Evolutionary conservation across 2,888 invertebrate genomes (phyloP).

Genomic region (Noctua janthina): DNA sequence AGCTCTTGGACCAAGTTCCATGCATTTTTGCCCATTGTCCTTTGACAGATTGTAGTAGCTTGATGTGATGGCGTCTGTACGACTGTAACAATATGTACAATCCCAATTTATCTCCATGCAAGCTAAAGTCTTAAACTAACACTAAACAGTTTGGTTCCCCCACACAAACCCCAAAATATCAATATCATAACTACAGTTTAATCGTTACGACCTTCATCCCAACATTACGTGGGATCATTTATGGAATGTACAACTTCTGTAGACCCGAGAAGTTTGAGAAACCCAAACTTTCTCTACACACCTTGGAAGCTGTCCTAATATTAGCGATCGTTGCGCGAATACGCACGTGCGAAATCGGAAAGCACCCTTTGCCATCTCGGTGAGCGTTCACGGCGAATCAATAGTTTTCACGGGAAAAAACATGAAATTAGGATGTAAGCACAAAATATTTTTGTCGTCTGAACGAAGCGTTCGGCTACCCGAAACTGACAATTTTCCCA

Average conservation of each 20-base stretch:
- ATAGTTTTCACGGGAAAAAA: too few relatives aligned
- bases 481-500: too few relatives aligned
- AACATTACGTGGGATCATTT: constrained; percentile 19
- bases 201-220: constrained; percentile 31
- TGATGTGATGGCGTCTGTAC: too few relatives aligned
- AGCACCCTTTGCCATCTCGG: not conserved
- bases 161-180: constrained; percentile 14
- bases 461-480: not conserved
- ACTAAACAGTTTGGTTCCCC: not conserved
- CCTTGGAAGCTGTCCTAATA: not conserved
- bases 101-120: not conserved
- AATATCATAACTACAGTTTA: constrained; percentile 46
- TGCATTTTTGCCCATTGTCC: too few relatives aligned
- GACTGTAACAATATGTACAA: not conserved
- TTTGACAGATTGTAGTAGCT: too few relatives aligned
- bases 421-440: too few relatives aligned
- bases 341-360: not conserved
- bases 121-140: not conserved
- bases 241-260: constrained; percentile 20
- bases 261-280: constrained; percentile 17
- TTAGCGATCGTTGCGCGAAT: not conserved
- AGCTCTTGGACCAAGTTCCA: too few relatives aligned
- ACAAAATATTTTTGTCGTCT: not conserved
- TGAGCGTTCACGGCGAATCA: not conserved
- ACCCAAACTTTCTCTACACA: constrained; percentile 25